phyloP scores from a whole-genome alignment of 2,113 vertebrate species.

The Zapornia atra region DNA sequence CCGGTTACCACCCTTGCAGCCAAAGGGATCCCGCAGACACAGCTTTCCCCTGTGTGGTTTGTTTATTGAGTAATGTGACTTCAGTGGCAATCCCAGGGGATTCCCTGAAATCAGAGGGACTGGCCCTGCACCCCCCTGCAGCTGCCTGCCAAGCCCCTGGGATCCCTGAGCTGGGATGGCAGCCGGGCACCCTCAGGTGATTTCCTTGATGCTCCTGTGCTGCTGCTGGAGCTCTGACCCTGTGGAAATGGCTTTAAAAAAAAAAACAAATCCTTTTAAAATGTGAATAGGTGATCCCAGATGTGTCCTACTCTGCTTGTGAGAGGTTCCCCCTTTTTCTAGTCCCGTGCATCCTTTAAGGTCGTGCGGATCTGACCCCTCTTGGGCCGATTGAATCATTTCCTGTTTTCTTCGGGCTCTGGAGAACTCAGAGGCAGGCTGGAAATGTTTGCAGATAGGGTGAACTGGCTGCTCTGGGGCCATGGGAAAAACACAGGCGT shows the following conservation, averaged over 20 bases:
- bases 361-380: not conserved
- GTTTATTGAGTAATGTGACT: not conserved
- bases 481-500: slow-evolving; percentile 28
- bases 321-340: fast-evolving
- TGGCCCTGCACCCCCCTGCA: not conserved
- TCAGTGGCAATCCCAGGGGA: not conserved
- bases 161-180: fast-evolving
- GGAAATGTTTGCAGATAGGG: slow-evolving; percentile 30
- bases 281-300: fast-evolving
- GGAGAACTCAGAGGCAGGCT: not conserved
- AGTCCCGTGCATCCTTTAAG: not conserved
- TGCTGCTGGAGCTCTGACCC: not conserved
- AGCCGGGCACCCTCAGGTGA: fast-evolving
- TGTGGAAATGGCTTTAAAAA: not conserved
- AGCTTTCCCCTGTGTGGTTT: not conserved
- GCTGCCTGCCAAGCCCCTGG: fast-evolving
- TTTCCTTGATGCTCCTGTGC: not conserved
- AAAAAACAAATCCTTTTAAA: not conserved
- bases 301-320: fast-evolving
- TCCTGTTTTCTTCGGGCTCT: slow-evolving; percentile 64
- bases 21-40: not conserved
- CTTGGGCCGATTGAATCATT: slow-evolving; percentile 53
- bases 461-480: not conserved
- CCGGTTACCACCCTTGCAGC: not conserved
- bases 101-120: not conserved